A percentile compares a stretch with the other conserved stretches of the same genome.
phyloP scores from a whole-genome alignment of 1,140 invertebrate genomes.

The Vanessa tameamea region DNA sequence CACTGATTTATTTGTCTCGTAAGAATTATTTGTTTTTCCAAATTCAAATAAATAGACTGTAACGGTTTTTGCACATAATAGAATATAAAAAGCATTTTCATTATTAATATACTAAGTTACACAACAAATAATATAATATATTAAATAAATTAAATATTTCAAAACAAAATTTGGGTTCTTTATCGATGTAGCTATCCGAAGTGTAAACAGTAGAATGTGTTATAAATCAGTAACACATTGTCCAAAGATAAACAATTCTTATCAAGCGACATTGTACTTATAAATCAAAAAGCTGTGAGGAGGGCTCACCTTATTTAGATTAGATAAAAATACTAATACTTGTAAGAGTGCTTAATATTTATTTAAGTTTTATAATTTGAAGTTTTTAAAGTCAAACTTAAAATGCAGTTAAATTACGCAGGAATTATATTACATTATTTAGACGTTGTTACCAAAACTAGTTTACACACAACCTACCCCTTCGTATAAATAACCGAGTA shows the following conservation, averaged over 20 bases:
- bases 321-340: conserved; percentile 40
- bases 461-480: neutral
- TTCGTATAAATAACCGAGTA: neutral
- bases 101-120: no score
- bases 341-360: neutral
- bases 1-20: no score
- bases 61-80: no score
- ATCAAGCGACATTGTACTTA: conserved; percentile 55
- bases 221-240: conserved; percentile 50
- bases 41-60: no score
- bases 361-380: neutral
- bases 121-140: no score
- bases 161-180: neutral
- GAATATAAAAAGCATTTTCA: no score
- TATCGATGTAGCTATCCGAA: neutral
- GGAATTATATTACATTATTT: no score
- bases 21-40: no score
- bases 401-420: no score
- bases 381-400: no score
- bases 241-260: conserved; percentile 60
- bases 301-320: conserved; percentile 50
- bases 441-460: neutral
- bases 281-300: conserved; percentile 73
- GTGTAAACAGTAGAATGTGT: conserved; percentile 27
- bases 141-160: neutral